Conservation (phyloP, 2,113 vertebrate genomes). For the Pituophis catenifer region DNA sequence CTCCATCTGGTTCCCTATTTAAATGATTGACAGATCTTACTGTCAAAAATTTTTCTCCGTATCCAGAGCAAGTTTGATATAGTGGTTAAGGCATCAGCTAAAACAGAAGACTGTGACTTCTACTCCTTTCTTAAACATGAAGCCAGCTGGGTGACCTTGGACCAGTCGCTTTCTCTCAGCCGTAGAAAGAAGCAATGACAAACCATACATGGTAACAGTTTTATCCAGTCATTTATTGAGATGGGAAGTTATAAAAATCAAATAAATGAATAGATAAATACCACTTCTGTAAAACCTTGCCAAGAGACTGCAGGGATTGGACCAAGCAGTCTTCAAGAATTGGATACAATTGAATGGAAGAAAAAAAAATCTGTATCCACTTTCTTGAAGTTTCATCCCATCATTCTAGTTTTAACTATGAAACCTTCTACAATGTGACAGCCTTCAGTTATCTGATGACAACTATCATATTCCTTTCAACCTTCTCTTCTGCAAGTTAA, state of each 20-base stretch:
- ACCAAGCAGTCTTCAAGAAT: neutral
- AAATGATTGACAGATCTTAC: neutral
- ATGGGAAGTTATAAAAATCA: neutral
- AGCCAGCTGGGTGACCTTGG: neutral
- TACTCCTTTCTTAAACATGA: neutral
- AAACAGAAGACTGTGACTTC: neutral
- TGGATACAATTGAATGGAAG: neutral
- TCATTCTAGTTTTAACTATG: neutral
- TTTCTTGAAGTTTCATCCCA: neutral
- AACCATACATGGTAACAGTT: neutral
- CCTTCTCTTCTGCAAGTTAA: neutral
- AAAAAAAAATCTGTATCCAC: neutral
- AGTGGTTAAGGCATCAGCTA: neutral
- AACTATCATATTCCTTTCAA: neutral
- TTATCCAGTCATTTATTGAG: neutral
- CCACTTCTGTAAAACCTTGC: neutral
- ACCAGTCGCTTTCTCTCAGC: neutral
- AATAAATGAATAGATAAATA: neutral
- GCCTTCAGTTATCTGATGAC: neutral
- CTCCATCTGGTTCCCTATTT: neutral
- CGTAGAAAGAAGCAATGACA: neutral
- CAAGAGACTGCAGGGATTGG: neutral
- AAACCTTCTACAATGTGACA: neutral
- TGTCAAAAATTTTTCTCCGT: neutral
- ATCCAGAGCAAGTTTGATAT: neutral